Base-by-base conservation (phyloP, 2,113 vertebrate species). In the Heterotis niloticus region DNA sequence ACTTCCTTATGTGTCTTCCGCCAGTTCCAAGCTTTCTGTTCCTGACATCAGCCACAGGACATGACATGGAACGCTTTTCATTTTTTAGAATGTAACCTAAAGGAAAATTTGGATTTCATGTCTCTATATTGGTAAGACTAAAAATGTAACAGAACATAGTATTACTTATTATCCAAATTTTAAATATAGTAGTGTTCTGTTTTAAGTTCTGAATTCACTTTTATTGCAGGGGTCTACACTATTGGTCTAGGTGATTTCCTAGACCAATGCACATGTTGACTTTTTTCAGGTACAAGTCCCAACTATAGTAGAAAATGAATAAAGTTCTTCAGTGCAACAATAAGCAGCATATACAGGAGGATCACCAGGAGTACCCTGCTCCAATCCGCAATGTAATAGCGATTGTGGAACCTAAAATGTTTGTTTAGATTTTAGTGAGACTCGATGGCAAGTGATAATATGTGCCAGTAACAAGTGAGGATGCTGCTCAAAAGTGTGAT, bases 171-270 rank as follows among this genome's bases (percentile, higher is more conserved):
- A 54, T 72, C 51, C 70, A 72, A 44, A 7, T 54, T 24, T 52
- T 7, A 71, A 20, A 71, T 52, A 71, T 51, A n/a, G 69, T 71
- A 71, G 69, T 71, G 34, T 71, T 74, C 24, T 44, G 7, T 7
- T 44, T 44, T 44, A 44, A 44, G 7, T 44, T 44, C 34, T n/a
- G n/a, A 44, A 44, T 44, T 44, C 34, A 44, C 2, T 44, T 44
- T 44, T 4, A 44, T 44, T 44, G n/a, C 7, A 7, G 34, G 34
- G 34, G 7, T 2, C 34, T 44, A 4, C 7, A 44, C 34, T 44
- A 44, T 44, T 44, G 34, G 34, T 44, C 34, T 44, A 7, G 34
- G 34, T 44, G 34, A 44, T 44, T 44, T 4, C 34, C 34, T 44
- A 4, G n/a, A n/a, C n/a, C n/a, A n/a, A n/a, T 44, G 7, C 7